These are phyloP conservation scores for Agrotis ipsilon DNA, from an alignment of 2,888 invertebrate species.

Conservation along the genomic window DNA sequence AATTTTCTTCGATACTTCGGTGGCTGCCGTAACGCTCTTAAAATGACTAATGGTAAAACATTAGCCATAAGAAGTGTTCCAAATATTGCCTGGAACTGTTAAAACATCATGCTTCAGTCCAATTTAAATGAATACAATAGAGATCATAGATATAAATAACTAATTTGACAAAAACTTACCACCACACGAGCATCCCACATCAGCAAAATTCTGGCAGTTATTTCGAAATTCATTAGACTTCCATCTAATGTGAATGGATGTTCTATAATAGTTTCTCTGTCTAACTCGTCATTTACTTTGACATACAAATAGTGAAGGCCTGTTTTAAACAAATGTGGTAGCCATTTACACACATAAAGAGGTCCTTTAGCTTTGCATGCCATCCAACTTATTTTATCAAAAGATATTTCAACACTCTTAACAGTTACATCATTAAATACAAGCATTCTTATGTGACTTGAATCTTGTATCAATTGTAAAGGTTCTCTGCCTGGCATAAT, in stretches of 20 bases:
- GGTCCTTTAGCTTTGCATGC: conserved; percentile 92
- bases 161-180: conserved; percentile 90
- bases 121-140: not conserved
- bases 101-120: conserved; percentile 36
- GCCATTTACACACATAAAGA: conserved; percentile 94
- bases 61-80: conserved; percentile 91
- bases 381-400: conserved; percentile 93
- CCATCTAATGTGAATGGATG: conserved; percentile 96
- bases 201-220: conserved; percentile 93
- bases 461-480: conserved; percentile 92
- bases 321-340: conserved; percentile 91
- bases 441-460: conserved; percentile 95
- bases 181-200: conserved; percentile 94
- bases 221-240: conserved; percentile 92
- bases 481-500: conserved; percentile 94
- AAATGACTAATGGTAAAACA: conserved; percentile 92
- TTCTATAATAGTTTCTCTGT: conserved; percentile 89
- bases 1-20: conserved; percentile 91
- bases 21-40: conserved; percentile 89
- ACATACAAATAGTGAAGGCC: conserved; percentile 94
- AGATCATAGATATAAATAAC: conserved; percentile 14
- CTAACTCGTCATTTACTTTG: conserved; percentile 90
- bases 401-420: conserved; percentile 92
- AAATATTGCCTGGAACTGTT: conserved; percentile 94
- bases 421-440: conserved; percentile 94